Conservation (phyloP, 2,797 vertebrate species). For the Masticophis lateralis region DNA sequence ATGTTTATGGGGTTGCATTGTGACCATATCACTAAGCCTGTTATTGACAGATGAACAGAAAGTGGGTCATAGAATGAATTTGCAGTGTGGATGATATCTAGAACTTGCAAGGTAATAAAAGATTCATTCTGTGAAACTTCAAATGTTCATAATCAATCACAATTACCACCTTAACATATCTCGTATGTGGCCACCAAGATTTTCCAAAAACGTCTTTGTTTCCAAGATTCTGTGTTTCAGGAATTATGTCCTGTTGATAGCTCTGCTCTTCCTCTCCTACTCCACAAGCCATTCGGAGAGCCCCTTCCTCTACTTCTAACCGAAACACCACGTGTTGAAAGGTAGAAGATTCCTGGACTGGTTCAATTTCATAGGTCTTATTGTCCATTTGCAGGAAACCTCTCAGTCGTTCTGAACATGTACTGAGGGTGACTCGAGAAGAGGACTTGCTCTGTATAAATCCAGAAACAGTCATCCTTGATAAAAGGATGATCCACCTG, state of each 20-base stretch:
- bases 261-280: slow-evolving; percentile 35
- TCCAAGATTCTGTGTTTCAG: not conserved
- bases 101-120: not conserved
- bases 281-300: not conserved
- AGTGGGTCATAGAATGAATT: not conserved
- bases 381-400: slow-evolving; percentile 59
- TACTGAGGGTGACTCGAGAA: no score
- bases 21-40: slow-evolving; percentile 64
- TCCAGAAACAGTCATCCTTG: no score
- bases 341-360: no score
- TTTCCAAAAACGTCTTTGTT: no score
- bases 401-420: slow-evolving; percentile 46
- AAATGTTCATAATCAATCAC: not conserved
- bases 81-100: not conserved
- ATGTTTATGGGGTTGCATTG: slow-evolving; percentile 4
- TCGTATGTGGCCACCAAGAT: not conserved
- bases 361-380: no score
- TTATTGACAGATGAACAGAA: not conserved
- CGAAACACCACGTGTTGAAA: slow-evolving; percentile 59
- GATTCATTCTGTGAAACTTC: not conserved
- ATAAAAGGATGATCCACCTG: no score
- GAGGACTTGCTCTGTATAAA: no score
- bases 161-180: not conserved
- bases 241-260: slow-evolving; percentile 37
- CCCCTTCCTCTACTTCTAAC: slow-evolving; percentile 12